phyloP scores from a whole-genome alignment of 2,888 invertebrate genomes.

The Sipha maydis region DNA sequence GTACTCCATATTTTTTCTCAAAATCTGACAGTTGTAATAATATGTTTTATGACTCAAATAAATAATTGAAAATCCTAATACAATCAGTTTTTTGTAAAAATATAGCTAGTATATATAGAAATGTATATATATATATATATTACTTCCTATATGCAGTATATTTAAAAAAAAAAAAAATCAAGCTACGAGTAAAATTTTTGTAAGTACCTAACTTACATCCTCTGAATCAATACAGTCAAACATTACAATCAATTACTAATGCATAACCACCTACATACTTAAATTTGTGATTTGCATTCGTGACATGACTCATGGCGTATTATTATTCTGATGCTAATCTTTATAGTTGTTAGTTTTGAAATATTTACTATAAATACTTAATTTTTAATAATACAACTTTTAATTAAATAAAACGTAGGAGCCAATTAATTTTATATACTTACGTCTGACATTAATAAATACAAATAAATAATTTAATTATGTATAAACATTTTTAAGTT shows the following conservation, averaged over 20 bases:
- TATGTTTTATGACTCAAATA: too few species aligned
- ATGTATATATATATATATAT: too few species aligned
- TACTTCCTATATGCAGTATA: too few species aligned
- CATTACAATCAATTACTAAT: not conserved
- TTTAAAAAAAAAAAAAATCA: too few species aligned
- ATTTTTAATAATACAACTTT: not conserved
- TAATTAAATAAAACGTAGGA: not conserved
- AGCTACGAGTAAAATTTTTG: not conserved
- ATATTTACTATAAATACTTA: not conserved
- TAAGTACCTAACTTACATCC: not conserved
- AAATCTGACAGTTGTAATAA: too few species aligned
- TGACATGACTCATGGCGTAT: conserved; percentile 17
- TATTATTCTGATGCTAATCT: conserved; percentile 32
- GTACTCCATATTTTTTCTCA: too few species aligned
- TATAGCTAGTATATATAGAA: too few species aligned
- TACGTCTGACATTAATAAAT: not conserved
- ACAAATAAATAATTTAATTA: too few species aligned
- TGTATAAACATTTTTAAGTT: too few species aligned
- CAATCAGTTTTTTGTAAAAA: too few species aligned
- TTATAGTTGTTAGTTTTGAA: not conserved
- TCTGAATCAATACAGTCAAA: conserved; percentile 7
- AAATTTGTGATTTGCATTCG: not conserved
- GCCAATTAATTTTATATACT: not conserved
- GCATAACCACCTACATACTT: conserved; percentile 28
- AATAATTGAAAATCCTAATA: too few species aligned